Percentiles rank a stretch among this genome's conserved stretches.
phyloP scores from a whole-genome alignment of 1,140 invertebrate species.

The Aculops lycopersici region DNA sequence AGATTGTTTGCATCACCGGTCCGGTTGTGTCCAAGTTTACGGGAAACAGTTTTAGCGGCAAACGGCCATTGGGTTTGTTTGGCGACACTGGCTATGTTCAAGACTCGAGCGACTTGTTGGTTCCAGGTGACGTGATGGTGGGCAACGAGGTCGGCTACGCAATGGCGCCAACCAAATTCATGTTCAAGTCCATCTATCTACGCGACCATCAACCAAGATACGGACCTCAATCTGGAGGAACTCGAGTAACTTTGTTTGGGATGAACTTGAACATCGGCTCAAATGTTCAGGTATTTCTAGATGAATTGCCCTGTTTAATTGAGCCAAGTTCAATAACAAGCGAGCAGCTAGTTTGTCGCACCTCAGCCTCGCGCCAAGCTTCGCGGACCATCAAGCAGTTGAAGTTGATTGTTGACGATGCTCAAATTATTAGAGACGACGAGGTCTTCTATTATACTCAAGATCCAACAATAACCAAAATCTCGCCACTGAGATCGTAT shows the following conservation, averaged over 20 bases:
- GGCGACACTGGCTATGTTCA: no score
- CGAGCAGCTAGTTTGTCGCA: background rate
- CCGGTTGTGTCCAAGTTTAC: no score
- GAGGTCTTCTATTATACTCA: background rate
- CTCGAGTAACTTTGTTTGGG: constrained; percentile 70
- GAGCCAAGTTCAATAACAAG: background rate
- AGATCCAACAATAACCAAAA: background rate
- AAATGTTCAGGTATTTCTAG: background rate
- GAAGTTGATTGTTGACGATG: background rate
- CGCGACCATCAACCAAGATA: constrained; percentile 34
- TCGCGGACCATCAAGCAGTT: background rate
- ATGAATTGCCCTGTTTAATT: background rate
- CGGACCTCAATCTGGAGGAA: constrained; percentile 80
- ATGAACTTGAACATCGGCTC: constrained; percentile 51
- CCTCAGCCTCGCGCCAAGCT: background rate
- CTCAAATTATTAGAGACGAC: background rate
- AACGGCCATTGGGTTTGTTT: no score
- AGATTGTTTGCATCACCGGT: no score
- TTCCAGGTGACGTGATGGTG: no score
- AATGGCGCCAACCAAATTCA: background rate
- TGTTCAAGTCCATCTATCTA: background rate
- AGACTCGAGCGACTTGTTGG: no score
- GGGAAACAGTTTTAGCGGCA: no score
- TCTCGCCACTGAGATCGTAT: no score
- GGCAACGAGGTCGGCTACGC: no score